Percentiles rank a stretch among this genome's conserved stretches.
phyloP scores from a whole-genome alignment of 2,113 vertebrate genomes.

The Peromyscus maniculatus region DNA sequence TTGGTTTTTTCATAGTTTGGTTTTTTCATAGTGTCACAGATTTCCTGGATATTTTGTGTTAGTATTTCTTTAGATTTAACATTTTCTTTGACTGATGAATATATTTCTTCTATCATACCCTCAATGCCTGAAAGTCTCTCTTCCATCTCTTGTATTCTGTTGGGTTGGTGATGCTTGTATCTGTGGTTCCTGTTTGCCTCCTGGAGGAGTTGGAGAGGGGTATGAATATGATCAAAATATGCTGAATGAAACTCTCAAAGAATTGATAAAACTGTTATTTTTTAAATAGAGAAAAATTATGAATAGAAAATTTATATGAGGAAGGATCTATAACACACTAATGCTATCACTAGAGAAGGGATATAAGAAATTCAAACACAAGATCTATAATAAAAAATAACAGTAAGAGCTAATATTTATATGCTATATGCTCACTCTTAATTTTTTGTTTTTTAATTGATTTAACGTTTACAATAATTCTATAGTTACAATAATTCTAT shows the following conservation, averaged over 20 bases:
- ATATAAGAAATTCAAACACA: neutral
- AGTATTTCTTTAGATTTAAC: no score
- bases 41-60: no score
- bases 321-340: neutral
- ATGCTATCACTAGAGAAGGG: neutral
- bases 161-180: no score
- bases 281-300: neutral
- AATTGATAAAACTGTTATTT: neutral
- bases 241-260: neutral
- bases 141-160: no score
- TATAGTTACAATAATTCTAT: neutral
- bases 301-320: neutral
- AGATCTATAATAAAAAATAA: neutral
- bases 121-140: no score
- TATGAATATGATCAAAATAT: neutral
- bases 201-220: neutral
- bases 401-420: neutral
- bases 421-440: neutral
- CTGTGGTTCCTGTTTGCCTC: no score
- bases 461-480: neutral
- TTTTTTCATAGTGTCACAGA: no score
- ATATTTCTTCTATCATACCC: no score
- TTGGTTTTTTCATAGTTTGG: no score
- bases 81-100: no score
- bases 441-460: conserved; percentile 19